Conservation (phyloP, 2,888 invertebrate species). For the Cephus rjabovi region DNA sequence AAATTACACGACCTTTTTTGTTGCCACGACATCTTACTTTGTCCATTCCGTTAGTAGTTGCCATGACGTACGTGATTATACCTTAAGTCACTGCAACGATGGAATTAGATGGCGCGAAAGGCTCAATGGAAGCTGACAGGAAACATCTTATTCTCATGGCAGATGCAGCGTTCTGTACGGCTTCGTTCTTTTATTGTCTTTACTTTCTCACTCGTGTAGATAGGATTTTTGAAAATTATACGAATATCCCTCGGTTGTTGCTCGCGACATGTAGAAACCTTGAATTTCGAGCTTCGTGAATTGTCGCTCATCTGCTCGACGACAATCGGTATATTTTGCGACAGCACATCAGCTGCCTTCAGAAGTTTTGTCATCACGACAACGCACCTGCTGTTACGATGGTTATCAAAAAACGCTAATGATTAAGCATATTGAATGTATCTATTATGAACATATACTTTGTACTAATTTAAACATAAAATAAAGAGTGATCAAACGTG, state of each 20-base stretch:
- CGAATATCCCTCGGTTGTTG: neutral
- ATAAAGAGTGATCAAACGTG: neutral
- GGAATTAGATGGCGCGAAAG: neutral
- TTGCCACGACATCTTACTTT: constrained; percentile 1
- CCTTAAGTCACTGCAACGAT: neutral
- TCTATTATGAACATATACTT: neutral
- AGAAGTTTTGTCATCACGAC: neutral
- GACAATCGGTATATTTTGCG: neutral
- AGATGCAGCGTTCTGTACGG: neutral
- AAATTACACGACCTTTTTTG: neutral
- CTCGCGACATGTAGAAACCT: neutral
- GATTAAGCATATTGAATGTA: neutral
- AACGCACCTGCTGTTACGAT: neutral
- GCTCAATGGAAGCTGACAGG: neutral
- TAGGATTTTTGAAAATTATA: neutral
- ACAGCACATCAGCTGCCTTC: neutral
- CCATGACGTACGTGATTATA: neutral
- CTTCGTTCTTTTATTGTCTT: neutral
- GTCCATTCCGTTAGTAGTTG: neutral
- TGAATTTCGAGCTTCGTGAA: neutral
- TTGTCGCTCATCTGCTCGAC: neutral
- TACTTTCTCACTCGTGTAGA: neutral
- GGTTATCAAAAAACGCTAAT: neutral
- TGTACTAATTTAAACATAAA: neutral
- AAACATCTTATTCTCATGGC: neutral